Evolutionary conservation across 64 coral and sea anemone genomes (phyloP).

Genomic region (Actinia equina): DNA sequence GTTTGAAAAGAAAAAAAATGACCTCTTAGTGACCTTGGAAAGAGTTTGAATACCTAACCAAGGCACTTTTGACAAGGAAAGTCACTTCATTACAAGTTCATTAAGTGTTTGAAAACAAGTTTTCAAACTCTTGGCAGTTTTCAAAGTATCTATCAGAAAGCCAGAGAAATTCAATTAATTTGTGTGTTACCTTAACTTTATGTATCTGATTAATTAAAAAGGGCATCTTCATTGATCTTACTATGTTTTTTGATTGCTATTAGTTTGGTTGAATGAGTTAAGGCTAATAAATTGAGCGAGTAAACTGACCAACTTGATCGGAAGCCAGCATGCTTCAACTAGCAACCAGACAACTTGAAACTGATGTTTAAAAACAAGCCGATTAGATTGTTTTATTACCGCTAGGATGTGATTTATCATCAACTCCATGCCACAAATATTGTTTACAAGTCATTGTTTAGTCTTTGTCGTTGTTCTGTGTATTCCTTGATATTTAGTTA

Average conservation of each 20-base stretch:
- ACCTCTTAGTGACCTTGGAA: constrained; percentile 12
- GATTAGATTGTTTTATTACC: neutral
- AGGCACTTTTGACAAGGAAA: neutral
- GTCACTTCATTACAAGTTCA: constrained; percentile 1
- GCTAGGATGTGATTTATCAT: neutral
- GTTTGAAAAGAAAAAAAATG: constrained; percentile 13
- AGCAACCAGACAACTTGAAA: constrained; percentile 16
- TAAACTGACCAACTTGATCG: neutral
- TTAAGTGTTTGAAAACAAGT: constrained; percentile 21
- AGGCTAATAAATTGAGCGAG: neutral
- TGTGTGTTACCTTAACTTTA: neutral
- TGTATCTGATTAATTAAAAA: constrained; percentile 16
- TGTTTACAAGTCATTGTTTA: neutral
- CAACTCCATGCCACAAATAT: neutral
- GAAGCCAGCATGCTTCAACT: constrained; percentile 7
- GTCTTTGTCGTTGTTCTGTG: neutral
- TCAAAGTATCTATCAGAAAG: neutral
- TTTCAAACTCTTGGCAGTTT: constrained; percentile 12
- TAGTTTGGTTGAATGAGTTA: constrained; percentile 10
- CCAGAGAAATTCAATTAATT: neutral
- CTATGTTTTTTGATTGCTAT: constrained; percentile 5
- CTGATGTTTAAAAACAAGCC: neutral
- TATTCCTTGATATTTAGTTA: neutral
- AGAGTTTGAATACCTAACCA: neutral
- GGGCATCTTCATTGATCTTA: neutral